Conservation (phyloP, 1,140 invertebrate genomes). For the Drosophila kepulauana region DNA sequence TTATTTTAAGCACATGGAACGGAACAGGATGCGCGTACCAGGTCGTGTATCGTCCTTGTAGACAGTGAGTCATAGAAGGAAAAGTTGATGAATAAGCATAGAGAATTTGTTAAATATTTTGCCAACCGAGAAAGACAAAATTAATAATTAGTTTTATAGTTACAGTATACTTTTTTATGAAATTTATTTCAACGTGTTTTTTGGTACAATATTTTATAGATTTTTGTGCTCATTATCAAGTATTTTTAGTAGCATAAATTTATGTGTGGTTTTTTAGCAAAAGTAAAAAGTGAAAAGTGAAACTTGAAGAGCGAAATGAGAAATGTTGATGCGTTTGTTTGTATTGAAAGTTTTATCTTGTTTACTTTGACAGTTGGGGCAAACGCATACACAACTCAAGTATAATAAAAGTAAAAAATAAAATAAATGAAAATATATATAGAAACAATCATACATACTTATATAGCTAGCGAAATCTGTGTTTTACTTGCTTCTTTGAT, state of each 20-base stretch:
- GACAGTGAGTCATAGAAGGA: conserved; percentile 34
- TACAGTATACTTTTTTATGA: conserved; percentile 50
- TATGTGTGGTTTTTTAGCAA: conserved; percentile 51
- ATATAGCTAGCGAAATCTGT: conserved; percentile 76
- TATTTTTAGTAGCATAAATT: conserved; percentile 63
- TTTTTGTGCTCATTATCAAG: conserved; percentile 52
- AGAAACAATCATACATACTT: conserved; percentile 54
- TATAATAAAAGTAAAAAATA: conserved; percentile 23
- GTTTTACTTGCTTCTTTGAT: conserved; percentile 61
- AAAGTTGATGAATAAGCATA: conserved; percentile 34
- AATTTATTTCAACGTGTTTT: conserved; percentile 58
- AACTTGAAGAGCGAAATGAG: conserved; percentile 18
- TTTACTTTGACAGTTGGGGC: conserved; percentile 42
- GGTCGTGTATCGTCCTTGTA: conserved; percentile 18
- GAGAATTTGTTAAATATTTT: conserved; percentile 72
- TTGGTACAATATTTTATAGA: conserved; percentile 50
- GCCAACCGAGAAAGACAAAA: conserved; percentile 54
- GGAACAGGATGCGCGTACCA: conserved; percentile 19
- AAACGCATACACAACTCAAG: conserved; percentile 49
- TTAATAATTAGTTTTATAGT: conserved; percentile 60
- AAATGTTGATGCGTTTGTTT: conserved; percentile 59
- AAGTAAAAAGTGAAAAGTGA: conserved; percentile 41
- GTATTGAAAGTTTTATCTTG: conserved; percentile 51
- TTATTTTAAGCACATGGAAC: conserved; percentile 48
- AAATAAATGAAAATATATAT: conserved; percentile 35